Conservation (phyloP, 1,140 invertebrate genomes). For the Doryteuthis pealeii region DNA sequence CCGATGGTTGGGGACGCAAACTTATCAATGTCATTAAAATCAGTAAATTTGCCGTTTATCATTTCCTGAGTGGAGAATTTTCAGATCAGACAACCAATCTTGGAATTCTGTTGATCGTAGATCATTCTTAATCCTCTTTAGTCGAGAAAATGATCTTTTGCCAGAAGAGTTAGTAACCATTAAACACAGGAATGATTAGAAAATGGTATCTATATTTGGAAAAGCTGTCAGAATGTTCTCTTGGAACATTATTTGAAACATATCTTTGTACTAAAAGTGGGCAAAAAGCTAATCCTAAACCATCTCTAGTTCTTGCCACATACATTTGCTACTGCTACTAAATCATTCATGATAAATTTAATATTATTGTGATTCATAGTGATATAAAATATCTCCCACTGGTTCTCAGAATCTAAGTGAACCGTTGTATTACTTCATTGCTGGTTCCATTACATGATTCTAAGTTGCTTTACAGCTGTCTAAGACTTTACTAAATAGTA, state of each 20-base stretch:
- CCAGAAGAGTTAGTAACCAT: slow-evolving; percentile 4
- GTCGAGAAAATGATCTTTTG: slow-evolving; percentile 3
- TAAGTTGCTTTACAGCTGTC: too few relatives aligned
- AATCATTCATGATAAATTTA: too few relatives aligned
- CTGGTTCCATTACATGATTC: too few relatives aligned
- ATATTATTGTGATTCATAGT: too few relatives aligned
- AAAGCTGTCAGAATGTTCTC: not conserved
- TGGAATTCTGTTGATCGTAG: not conserved
- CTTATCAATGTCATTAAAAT: not conserved
- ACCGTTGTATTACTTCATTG: too few relatives aligned
- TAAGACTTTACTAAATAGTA: too few relatives aligned
- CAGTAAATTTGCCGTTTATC: not conserved
- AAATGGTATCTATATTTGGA: slow-evolving; percentile 4
- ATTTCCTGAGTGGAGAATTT: not conserved
- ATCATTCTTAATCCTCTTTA: slow-evolving; percentile 7
- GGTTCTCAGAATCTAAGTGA: too few relatives aligned
- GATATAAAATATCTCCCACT: too few relatives aligned
- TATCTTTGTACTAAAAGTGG: not conserved
- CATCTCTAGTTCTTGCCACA: too few relatives aligned
- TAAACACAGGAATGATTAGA: not conserved
- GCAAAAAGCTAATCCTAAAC: too few relatives aligned
- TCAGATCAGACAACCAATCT: not conserved
- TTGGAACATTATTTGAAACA: not conserved
- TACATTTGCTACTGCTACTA: too few relatives aligned
- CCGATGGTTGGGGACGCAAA: not conserved